phyloP scores from a whole-genome alignment of 2,113 vertebrate species.

The Sminthopsis crassicaudata region DNA sequence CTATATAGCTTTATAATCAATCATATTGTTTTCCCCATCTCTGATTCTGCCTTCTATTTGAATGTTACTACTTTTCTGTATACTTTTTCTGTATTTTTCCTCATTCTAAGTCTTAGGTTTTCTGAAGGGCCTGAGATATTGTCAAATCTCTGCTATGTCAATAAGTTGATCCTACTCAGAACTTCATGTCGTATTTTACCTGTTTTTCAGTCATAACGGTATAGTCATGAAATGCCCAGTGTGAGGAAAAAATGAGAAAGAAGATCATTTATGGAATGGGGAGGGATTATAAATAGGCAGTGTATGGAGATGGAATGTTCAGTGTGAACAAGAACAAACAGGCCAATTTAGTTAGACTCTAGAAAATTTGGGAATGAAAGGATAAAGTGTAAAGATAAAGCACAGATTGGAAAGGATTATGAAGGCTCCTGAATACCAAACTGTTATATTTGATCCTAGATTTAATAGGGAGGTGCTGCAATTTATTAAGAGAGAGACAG shows the following conservation, averaged over 20 bases:
- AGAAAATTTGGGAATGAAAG: not conserved
- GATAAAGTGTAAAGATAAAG: not conserved
- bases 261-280: not conserved
- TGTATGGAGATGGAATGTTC: not conserved
- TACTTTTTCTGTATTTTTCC: too few relatives aligned
- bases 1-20: not conserved
- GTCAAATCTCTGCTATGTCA: not conserved
- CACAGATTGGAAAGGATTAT: not conserved
- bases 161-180: not conserved
- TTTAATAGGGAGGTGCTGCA: not conserved
- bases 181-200: too few relatives aligned
- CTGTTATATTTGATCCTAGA: not conserved
- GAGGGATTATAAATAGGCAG: not conserved
- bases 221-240: not conserved
- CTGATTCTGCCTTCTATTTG: not conserved
- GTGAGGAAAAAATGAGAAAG: not conserved
- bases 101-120: not conserved
- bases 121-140: not conserved
- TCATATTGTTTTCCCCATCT: not conserved
- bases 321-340: not conserved
- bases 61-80: not conserved
- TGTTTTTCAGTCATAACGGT: too few relatives aligned
- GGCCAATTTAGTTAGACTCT: not conserved
- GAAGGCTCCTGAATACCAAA: not conserved
- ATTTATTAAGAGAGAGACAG: not conserved